Evolutionary conservation across 1,140 invertebrate species (phyloP).

Genomic region (Lanistes nyassanus): DNA sequence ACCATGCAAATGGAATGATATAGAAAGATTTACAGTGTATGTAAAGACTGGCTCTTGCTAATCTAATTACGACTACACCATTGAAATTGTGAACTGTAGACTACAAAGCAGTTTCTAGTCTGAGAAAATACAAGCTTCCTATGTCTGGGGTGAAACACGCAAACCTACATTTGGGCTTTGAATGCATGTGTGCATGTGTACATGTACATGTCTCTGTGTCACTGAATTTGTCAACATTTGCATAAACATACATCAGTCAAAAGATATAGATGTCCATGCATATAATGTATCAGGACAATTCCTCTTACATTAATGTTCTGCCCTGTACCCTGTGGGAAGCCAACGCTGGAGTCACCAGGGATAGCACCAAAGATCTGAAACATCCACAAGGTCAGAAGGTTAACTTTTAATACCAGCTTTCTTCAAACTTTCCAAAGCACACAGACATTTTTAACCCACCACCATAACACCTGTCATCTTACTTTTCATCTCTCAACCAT

Average conservation of each 20-base stretch:
- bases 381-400: neutral
- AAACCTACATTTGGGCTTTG: neutral
- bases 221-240: neutral
- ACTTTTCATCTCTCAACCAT: conserved; percentile 82
- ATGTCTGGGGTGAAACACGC: too few relatives aligned
- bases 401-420: neutral
- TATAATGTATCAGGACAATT: neutral
- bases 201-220: neutral
- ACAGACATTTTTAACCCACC: too few relatives aligned
- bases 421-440: neutral
- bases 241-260: too few relatives aligned
- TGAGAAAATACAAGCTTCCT: neutral
- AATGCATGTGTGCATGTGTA: conserved; percentile 4
- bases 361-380: conserved; percentile 83
- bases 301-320: conserved; percentile 68
- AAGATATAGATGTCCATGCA: too few relatives aligned
- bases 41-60: too few relatives aligned
- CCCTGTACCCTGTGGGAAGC: conserved; percentile 74
- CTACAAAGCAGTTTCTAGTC: neutral
- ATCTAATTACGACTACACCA: too few relatives aligned
- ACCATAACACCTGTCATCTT: too few relatives aligned
- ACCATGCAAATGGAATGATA: too few relatives aligned
- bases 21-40: too few relatives aligned
- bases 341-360: conserved; percentile 76
- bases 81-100: too few relatives aligned